Evolutionary conservation across 2,113 vertebrate genomes (phyloP), one percentile per base, ranked within the genome.

Genomic region (Lophius piscatorius): DNA sequence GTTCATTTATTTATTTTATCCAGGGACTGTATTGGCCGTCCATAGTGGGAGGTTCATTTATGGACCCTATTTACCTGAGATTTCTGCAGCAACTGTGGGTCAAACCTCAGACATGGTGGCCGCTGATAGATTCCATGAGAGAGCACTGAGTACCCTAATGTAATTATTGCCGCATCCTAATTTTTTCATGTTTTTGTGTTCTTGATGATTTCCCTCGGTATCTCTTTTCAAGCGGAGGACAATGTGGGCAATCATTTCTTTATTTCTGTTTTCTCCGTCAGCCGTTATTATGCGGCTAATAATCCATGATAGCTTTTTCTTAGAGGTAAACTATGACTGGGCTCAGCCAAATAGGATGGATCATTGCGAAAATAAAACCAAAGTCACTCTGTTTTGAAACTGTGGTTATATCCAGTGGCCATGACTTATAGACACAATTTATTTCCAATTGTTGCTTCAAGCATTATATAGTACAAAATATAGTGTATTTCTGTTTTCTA

Each of bases 161-260:
- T 85, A 89, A 92, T 92, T 92, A 92, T 60, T 67, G 70, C 62
- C 41, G 72, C 83, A 70, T 85, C 77, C 70, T 77, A 70, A 71
- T 86, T 76, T 77, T 69, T 82, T 55, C 64, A 23, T 5, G 1
- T 84, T 85, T 87, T 90, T 88, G 83, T 88, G 87, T 78, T 81
- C 65, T 80, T 86, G 63, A 72, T 89, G 83, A 91, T 91, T 91
- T 91, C 91, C 91, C 91, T 48, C 20, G 91, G 88, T 83, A 62
- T 82, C 76, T 85, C 89, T 81, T 91, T 92, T 88, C 88, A 91
- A 87, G 83, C 23, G 20, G 69, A 82, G 66, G 64, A 92, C 91
- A 92, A 92, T 91, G 85, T 68, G 69, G 29, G 63, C 82, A 90
- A 82, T 89, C 82, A 82, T 84, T 91, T 84, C 68, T 83, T 76